Conservation (phyloP, 2,113 vertebrate species). For the Mixornis gularis region DNA sequence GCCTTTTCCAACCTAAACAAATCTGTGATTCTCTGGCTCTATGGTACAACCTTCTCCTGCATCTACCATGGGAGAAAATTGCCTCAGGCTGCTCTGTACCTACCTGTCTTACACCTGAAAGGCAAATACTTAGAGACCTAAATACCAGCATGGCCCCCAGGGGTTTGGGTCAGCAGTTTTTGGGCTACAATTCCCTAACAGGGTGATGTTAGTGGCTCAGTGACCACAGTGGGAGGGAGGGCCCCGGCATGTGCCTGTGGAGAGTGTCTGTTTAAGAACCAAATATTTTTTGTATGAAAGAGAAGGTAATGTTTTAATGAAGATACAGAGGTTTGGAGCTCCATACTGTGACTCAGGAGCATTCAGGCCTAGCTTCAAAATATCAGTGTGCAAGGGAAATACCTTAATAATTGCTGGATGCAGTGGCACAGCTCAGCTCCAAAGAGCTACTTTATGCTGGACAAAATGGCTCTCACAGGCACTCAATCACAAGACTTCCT, state of each 20-base stretch:
- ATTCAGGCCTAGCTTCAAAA: neutral
- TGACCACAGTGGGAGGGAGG: rapidly evolving
- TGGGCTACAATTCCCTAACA: neutral
- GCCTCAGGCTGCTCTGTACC: neutral
- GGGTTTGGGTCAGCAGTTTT: neutral
- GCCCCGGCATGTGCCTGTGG: neutral
- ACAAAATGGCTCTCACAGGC: neutral
- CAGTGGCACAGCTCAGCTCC: neutral
- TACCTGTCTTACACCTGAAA: neutral
- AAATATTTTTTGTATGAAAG: neutral
- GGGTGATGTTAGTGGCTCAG: neutral
- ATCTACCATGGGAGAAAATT: neutral
- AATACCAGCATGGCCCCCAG: neutral
- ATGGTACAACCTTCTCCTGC: neutral
- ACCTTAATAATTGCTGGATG: neutral
- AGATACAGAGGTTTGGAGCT: neutral
- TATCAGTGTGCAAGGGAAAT: neutral
- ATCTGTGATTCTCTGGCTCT: neutral
- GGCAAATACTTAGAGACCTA: neutral
- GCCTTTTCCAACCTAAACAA: neutral
- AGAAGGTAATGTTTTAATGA: neutral
- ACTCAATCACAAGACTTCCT: neutral
- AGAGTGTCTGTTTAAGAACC: neutral
- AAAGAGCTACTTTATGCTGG: neutral
- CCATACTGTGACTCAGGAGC: neutral